Evolutionary conservation across 2,113 vertebrate species (phyloP), one percentile per base, ranked within the genome.

Genomic region (Pachyramphus minor): DNA sequence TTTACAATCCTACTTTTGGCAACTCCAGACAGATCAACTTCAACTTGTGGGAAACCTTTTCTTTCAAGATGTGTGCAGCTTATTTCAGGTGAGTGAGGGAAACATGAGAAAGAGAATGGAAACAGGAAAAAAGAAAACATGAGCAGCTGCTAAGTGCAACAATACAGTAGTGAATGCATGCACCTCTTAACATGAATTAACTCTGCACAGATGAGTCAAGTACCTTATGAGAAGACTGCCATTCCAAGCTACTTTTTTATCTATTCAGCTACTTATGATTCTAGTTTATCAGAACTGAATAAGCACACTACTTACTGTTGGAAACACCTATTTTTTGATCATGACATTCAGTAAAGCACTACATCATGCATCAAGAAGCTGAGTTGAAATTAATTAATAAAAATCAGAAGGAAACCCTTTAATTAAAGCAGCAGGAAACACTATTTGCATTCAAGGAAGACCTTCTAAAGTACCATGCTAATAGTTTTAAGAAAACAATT

Each of bases 381-480:
- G 41, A 86, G 42, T 7, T 94, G 62, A 95, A 93, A 95, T 95
- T 97, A 42, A 86, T 95, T 97, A 94, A 94, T 82, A 91, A 90
- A 86, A 94, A 91, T 64, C 76, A 41, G 56, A 62, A 79, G 71
- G 74, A 96, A 94, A 90, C 10, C 35, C 19, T 92, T 92, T 95
- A 82, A 95, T 95, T 95, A 94, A 91, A 94, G 88, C 69, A 97
- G 50, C 42, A 85, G 66, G 19, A 97, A 96, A 90, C 81, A 82
- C 14, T 81, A 92, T 73, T 95, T 91, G 58, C 64, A 95, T 96
- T 97, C 79, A 96, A 78, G 42, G 49, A 96, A 58, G 25, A 91
- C 53, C 58, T 85, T 94, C 69, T 75, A 79, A 82, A 80, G 73
- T 74, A 67, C 24, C 13, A 5, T 58, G 44, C 64, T 92, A 83